phyloP scores from a whole-genome alignment of 2,888 invertebrate genomes.

The Altica lythri region DNA sequence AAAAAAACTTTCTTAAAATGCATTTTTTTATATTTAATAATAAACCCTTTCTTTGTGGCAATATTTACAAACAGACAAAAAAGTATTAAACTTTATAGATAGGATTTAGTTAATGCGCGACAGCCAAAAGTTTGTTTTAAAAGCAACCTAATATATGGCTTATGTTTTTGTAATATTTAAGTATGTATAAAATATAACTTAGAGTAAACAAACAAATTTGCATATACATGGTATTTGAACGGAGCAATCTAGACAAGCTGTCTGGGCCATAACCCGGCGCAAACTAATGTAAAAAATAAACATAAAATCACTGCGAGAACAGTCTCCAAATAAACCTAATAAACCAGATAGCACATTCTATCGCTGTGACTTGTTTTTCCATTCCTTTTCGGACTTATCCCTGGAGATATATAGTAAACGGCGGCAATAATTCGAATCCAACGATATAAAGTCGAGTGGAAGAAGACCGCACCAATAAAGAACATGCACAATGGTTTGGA shows the following conservation, averaged over 20 bases:
- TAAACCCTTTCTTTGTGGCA: too few species aligned
- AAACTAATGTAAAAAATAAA: constrained; percentile 26
- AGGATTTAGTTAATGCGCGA: too few species aligned
- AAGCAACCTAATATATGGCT: too few species aligned
- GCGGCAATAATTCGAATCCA: constrained; percentile 39
- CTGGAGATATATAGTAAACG: constrained; percentile 31
- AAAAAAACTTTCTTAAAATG: too few species aligned
- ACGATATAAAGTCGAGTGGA: constrained; percentile 45
- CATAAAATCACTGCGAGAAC: constrained; percentile 23
- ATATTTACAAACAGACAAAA: too few species aligned
- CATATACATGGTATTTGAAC: constrained; percentile 16
- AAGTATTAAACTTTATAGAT: too few species aligned
- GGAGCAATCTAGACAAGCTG: constrained; percentile 18
- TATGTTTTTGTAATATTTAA: too few species aligned
- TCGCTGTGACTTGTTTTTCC: constrained; percentile 25
- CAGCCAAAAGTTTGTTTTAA: too few species aligned
- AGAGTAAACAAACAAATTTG: constrained; percentile 22
- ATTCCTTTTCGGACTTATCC: constrained; percentile 27
- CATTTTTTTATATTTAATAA: too few species aligned
- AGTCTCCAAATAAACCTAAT: constrained; percentile 24
- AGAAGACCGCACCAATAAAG: constrained; percentile 46
- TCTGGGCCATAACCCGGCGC: constrained; percentile 18
- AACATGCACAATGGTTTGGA: constrained; percentile 48
- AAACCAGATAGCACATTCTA: constrained; percentile 27
- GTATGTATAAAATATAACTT: too few species aligned